Evolutionary conservation across 2,113 vertebrate genomes (phyloP), one percentile per base, ranked within the genome.

Genomic region (Macroglossus sobrinus): DNA sequence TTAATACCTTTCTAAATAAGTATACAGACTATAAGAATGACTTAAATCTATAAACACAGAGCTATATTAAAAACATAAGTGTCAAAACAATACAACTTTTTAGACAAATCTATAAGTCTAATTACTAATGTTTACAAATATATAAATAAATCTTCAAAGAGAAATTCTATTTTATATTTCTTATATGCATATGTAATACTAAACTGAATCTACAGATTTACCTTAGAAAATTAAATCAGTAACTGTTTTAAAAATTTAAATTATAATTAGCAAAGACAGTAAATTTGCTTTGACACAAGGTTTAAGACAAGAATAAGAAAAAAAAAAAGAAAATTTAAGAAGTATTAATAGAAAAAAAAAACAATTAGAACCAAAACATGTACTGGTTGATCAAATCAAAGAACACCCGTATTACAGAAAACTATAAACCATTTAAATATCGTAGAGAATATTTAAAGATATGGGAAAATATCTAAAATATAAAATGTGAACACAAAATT

Each of bases 271-370:
- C 55, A 74, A 94, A 93, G n/a, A 81, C 28, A 79, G 15, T 47
- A 78, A 19, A 79, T 71, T 55, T 90, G n/a, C 40, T 89, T 78
- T 24, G 30, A 68, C 35, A 79, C 43, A 21, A 84, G 18, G 28
- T 78, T 91, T 89, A 84, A 94, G 4, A 92, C 26, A 24, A 84
- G 72, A 92, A 38, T 61, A 53, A 24, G 14, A 33, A 92, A 72
- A 66, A 88, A 84, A 47, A 0, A 72, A 96, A 94, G 30, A 3
- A 87, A 76, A 82, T 55, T 94, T 82, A 86, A 92, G 45, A 8
- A 93, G 16, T 45, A 89, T 38, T 96, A 92, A 85, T 28, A 94
- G 74, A 81, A n/a, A n/a, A n/a, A n/a, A n/a, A 96, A 94, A 78
- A n/a, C 55, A 90, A 16, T 64, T 76, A 47, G 63, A 30, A 72